Base-by-base conservation (phyloP, 2,113 vertebrate genomes). In the Probosciger aterrimus region DNA sequence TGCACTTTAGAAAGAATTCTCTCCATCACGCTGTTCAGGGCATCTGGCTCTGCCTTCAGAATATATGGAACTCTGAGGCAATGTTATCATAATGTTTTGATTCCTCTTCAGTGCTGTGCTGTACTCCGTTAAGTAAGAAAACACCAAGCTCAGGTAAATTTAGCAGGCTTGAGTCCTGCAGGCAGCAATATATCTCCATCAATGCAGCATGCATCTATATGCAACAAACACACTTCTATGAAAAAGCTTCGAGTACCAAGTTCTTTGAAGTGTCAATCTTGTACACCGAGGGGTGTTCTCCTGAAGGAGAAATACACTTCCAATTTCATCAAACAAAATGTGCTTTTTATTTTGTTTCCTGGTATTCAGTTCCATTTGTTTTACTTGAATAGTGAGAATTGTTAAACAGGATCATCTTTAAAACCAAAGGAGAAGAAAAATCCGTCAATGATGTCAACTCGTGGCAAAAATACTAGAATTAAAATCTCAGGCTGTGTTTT, bases 141-240 rank as follows among this genome's bases (percentile, higher is more conserved):
- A 94, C 62, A 79, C 95, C 84, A 52, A 49, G 65, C 98, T 98
- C 98, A 98, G 98, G 98, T 97, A 97, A 93, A 84, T 86, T 35
- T 77, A 81, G 97, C 97, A 97, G 98, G 96, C 62, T 71, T 41
- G 43, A 90, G 69, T 73, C 96, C 97, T 97, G 97, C 97, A 75
- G 33, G 82, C 96, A 97, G 98, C 97, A 96, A 88, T 96, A 95
- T 93, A 17, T 93, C 88, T 79, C 91, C 84, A 93, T 93, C 97
- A 93, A 65, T 88, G 86, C 94, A 94, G 78, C 65, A 22, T 93
- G 67, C 85, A 87, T 63, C 92, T 76, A 73, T 83, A 86, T 96
- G 96, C 95, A 96, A 93, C 91, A 79, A 84, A 81, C 33, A 14
- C 73, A 84, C 85, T 86, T 82, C 81, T 88, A 33, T 57, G 63